Evolutionary conservation across 92 coral and sea anemone genomes (phyloP).

Genomic region (Micromussa lordhowensis): DNA sequence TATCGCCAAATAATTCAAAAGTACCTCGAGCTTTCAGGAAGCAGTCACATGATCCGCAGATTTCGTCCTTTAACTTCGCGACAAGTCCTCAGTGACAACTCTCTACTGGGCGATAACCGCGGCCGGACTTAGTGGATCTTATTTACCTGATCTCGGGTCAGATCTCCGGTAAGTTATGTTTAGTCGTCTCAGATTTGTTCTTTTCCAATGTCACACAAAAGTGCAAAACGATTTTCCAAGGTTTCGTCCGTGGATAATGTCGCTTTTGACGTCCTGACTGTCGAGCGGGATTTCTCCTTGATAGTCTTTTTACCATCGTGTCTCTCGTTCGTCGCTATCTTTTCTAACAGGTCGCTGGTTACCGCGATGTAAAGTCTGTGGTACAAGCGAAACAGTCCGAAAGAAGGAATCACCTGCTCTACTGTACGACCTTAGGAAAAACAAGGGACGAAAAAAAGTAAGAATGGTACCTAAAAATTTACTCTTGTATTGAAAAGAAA

Average conservation of each 20-base stretch:
- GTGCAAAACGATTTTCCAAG: constrained; percentile 9
- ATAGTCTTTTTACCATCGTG: neutral
- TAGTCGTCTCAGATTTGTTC: neutral
- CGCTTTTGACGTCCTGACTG: neutral
- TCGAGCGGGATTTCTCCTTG: neutral
- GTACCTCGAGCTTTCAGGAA: neutral
- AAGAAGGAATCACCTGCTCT: constrained; percentile 25
- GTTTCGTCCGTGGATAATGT: neutral
- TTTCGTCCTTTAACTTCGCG: neutral
- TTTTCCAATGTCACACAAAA: neutral
- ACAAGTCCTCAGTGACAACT: neutral
- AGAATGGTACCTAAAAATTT: neutral
- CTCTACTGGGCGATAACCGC: neutral
- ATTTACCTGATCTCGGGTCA: neutral
- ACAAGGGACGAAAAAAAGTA: neutral
- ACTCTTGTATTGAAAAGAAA: neutral
- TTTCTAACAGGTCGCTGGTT: constrained; percentile 11
- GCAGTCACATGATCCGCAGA: neutral
- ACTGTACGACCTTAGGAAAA: neutral
- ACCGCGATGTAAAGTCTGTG: constrained; percentile 25
- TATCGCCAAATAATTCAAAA: neutral
- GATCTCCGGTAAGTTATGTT: neutral
- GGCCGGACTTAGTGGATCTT: neutral
- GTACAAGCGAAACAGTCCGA: constrained; percentile 5
- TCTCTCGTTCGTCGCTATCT: neutral